These are phyloP conservation scores for Amiota communis DNA, from an alignment of 2,888 invertebrate genomes.

Conservation along the genomic window DNA sequence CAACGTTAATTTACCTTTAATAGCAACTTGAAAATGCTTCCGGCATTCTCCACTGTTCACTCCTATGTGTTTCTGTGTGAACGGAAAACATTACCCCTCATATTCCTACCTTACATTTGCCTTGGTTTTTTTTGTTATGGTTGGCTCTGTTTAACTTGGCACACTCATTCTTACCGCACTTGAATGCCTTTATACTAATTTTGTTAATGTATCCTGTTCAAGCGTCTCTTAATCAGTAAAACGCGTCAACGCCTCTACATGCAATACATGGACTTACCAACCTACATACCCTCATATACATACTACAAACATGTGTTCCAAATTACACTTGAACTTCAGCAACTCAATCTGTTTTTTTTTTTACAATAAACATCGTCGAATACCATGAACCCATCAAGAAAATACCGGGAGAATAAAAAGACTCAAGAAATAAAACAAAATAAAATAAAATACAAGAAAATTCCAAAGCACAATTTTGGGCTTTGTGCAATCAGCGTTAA, in stretches of 20 bases:
- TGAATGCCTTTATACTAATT: conserved; percentile 51
- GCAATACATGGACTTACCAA: not conserved
- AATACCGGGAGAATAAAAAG: not conserved
- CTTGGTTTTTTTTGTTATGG: not conserved
- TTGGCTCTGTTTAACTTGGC: not conserved
- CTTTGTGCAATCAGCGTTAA: conserved; percentile 66
- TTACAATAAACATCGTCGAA: not conserved
- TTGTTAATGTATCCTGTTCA: conserved; percentile 58
- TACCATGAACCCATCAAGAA: too few species aligned
- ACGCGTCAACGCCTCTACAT: not conserved
- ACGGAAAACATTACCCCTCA: not conserved
- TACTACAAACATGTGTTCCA: not conserved
- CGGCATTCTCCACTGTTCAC: conserved; percentile 56
- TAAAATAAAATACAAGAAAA: not conserved
- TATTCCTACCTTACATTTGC: not conserved
- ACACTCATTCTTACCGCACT: conserved; percentile 10
- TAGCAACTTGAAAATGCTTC: conserved; percentile 57
- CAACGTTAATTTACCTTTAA: conserved; percentile 64
- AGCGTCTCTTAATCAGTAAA: conserved; percentile 6
- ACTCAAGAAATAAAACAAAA: not conserved
- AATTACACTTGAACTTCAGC: conserved; percentile 28
- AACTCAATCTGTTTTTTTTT: conserved; percentile 24
- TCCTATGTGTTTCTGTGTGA: not conserved
- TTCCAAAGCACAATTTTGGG: not conserved
- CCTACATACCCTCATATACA: not conserved